Conservation (phyloP, 2,113 vertebrate genomes). For the Amazona guildingii region DNA sequence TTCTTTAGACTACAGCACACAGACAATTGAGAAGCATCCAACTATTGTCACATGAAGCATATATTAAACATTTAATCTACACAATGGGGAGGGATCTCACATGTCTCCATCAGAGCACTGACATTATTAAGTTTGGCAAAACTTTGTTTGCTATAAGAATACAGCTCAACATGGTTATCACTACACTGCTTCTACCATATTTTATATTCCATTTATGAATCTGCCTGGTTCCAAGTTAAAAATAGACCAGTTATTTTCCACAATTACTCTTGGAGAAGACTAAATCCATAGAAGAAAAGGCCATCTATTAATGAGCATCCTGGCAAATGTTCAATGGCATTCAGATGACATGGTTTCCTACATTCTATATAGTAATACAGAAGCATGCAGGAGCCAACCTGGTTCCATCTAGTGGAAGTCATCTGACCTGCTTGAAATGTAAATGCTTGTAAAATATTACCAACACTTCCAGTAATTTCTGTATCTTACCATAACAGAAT, state of each 20-base stretch:
- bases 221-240: background rate
- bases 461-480: background rate
- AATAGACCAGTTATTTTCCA: background rate
- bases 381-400: background rate
- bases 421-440: background rate
- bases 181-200: background rate
- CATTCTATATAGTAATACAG: background rate
- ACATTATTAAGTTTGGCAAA: background rate
- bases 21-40: background rate
- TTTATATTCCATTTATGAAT: background rate
- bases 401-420: slow-evolving; percentile 1
- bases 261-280: background rate
- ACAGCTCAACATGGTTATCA: background rate
- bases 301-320: background rate
- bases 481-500: background rate
- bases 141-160: background rate
- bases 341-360: background rate
- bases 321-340: background rate
- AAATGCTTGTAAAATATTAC: background rate
- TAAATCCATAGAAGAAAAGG: background rate
- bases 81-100: background rate
- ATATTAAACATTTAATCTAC: background rate
- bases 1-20: background rate
- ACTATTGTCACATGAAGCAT: background rate
- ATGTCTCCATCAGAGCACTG: background rate